phyloP scores from a whole-genome alignment of 2,113 vertebrate genomes.

The Prionailurus bengalensis region DNA sequence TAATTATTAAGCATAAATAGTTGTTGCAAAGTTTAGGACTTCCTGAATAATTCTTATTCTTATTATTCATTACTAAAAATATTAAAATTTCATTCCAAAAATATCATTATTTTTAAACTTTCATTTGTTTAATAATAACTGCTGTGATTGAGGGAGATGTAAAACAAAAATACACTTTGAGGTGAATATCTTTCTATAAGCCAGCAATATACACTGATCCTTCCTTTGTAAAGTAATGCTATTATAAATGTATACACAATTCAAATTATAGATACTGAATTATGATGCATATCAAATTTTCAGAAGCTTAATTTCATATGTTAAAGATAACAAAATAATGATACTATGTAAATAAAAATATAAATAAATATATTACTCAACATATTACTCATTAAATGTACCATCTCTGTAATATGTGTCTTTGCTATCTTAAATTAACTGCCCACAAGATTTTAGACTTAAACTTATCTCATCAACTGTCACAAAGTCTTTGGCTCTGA shows the following conservation, averaged over 20 bases:
- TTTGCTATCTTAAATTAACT: neutral
- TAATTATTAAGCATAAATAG: neutral
- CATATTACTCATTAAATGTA: neutral
- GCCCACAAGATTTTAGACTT: neutral
- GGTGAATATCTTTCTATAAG: neutral
- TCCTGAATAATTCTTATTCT: neutral
- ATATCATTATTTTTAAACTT: neutral
- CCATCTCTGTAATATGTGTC: neutral
- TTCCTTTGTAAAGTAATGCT: neutral
- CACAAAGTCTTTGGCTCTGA: neutral
- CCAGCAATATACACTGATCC: neutral
- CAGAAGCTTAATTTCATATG: neutral
- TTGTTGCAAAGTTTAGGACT: neutral
- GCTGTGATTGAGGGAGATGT: neutral
- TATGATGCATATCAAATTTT: neutral
- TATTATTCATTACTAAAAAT: neutral
- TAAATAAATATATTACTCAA: neutral
- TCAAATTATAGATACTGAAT: neutral
- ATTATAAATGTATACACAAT: neutral
- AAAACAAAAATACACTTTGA: neutral
- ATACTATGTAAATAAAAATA: neutral
- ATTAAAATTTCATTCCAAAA: neutral
- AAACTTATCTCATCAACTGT: neutral
- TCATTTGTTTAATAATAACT: neutral
- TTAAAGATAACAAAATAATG: neutral